phyloP scores from a whole-genome alignment of 2,113 vertebrate genomes.

The Chionis minor region DNA sequence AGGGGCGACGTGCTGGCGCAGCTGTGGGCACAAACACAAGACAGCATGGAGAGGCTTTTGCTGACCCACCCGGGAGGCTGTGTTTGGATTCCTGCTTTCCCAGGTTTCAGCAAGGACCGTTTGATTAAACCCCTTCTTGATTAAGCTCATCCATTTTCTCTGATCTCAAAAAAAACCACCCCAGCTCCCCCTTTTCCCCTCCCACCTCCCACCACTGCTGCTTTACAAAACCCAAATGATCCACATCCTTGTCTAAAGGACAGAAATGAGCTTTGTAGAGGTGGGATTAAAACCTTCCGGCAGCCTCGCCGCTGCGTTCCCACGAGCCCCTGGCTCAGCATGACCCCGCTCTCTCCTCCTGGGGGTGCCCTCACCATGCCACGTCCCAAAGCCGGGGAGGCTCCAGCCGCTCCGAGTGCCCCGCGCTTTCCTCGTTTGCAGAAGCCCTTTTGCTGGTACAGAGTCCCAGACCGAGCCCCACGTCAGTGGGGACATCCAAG shows the following conservation, averaged over 20 bases:
- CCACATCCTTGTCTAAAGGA: neutral
- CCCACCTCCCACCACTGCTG: neutral
- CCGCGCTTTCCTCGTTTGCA: fast-evolving
- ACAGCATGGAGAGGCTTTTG: neutral
- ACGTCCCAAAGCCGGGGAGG: fast-evolving
- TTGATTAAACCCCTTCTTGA: neutral
- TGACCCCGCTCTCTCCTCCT: neutral
- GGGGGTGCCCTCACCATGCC: neutral
- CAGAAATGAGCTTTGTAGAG: neutral
- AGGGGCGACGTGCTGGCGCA: neutral
- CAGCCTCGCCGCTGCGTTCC: fast-evolving
- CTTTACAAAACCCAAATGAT: neutral
- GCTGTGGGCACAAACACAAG: neutral
- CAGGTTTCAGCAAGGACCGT: neutral
- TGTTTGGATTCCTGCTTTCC: fast-evolving
- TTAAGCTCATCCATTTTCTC: neutral
- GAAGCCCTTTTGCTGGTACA: fast-evolving
- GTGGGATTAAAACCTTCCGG: fast-evolving
- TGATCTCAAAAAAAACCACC: neutral
- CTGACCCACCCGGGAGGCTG: neutral
- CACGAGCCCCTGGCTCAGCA: fast-evolving
- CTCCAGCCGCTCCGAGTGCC: fast-evolving
- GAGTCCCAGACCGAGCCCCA: neutral
- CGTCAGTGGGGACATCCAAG: fast-evolving
- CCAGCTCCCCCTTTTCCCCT: neutral